These are phyloP conservation scores for Corythornis vintsioides DNA, from an alignment of 2,113 vertebrate genomes.

Conservation along the genomic window DNA sequence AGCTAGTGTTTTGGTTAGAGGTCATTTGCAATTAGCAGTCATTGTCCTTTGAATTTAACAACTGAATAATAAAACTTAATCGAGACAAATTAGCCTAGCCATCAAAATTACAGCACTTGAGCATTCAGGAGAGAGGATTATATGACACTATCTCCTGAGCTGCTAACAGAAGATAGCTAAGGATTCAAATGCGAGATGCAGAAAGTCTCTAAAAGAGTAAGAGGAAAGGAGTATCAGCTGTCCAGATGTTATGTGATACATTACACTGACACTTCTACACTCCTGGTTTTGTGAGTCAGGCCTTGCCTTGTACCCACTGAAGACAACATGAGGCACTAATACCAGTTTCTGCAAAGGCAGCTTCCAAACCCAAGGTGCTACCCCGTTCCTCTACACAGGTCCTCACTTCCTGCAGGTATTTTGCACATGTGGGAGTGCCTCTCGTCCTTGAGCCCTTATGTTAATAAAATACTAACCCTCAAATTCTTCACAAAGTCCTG, in stretches of 20 bases:
- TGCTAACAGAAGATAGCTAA: slow-evolving; percentile 44
- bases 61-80: slow-evolving; percentile 44
- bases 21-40: slow-evolving; percentile 56
- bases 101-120: slow-evolving; percentile 61
- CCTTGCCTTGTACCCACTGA: background rate
- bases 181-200: slow-evolving; percentile 12
- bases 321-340: background rate
- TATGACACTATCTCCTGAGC: slow-evolving; percentile 8
- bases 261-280: background rate
- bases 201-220: slow-evolving; percentile 42
- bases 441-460: background rate
- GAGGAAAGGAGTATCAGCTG: slow-evolving; percentile 35
- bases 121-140: slow-evolving; percentile 41
- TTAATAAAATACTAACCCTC: background rate
- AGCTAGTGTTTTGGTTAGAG: slow-evolving; percentile 35
- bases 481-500: background rate
- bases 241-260: background rate
- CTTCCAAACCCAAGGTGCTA: background rate
- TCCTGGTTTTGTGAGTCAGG: background rate
- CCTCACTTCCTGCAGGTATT: background rate
- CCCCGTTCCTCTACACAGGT: background rate
- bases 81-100: slow-evolving; percentile 39
- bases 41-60: slow-evolving; percentile 49
- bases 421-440: fast-evolving
- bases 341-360: background rate